phyloP scores from a whole-genome alignment of 2,888 invertebrate genomes.

The Drosophila borealis region DNA sequence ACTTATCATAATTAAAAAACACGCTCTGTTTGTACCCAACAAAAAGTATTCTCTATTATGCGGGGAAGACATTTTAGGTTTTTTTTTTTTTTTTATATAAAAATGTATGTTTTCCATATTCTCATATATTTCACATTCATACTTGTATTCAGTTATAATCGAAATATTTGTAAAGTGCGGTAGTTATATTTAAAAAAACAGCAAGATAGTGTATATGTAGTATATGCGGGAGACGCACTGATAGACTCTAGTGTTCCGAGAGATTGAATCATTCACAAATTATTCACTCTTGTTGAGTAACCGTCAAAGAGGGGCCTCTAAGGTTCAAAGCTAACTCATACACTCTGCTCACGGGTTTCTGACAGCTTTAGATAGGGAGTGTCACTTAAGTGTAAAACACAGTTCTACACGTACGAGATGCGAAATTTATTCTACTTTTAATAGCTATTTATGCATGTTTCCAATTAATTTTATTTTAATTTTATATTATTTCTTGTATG shows the following conservation, averaged over 20 bases:
- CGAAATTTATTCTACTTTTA: constrained; percentile 51
- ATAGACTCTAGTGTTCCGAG: constrained; percentile 12
- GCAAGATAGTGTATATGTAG: constrained; percentile 30
- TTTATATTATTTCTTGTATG: constrained; percentile 26
- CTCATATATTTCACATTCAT: constrained; percentile 12
- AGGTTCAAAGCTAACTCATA: constrained; percentile 28
- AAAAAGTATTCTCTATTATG: constrained; percentile 41
- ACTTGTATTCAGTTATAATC: constrained; percentile 9
- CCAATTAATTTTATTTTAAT: not conserved
- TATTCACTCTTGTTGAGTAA: constrained; percentile 11
- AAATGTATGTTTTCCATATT: constrained; percentile 25
- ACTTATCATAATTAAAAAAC: constrained; percentile 2
- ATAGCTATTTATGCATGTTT: constrained; percentile 21
- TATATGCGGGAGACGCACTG: constrained; percentile 21
- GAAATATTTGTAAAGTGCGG: constrained; percentile 31
- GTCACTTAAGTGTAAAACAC: constrained; percentile 32
- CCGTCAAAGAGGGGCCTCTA: constrained; percentile 2
- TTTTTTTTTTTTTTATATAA: constrained; percentile 50
- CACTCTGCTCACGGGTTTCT: constrained; percentile 9
- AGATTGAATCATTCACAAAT: constrained; percentile 1
- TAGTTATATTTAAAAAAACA: constrained; percentile 45
- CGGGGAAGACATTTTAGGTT: constrained; percentile 57
- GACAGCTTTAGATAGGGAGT: constrained; percentile 9
- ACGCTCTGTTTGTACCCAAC: constrained; percentile 13
- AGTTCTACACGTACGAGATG: constrained; percentile 51